Conservation (phyloP, 92 coral and sea anemone genomes). For the Desmophyllum pertusum region DNA sequence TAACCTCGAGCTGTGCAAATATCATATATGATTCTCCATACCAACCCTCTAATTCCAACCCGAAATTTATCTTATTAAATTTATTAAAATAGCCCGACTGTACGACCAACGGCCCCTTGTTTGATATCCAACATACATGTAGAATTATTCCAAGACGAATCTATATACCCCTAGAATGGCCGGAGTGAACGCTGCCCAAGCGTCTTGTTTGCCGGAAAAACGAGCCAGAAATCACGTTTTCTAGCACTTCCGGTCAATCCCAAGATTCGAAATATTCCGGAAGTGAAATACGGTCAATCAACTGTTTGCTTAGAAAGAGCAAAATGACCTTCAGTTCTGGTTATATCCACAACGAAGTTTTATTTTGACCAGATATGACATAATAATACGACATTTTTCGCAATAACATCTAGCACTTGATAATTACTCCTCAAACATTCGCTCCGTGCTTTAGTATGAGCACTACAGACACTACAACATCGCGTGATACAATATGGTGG, state of each 20-base stretch:
- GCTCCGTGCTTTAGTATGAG: neutral
- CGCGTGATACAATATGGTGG: slow-evolving; percentile 46
- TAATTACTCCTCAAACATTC: neutral
- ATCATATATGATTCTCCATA: too few species aligned
- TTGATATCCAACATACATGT: too few species aligned
- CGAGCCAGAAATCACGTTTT: slow-evolving; percentile 33
- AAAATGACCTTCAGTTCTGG: neutral
- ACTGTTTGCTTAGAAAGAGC: neutral
- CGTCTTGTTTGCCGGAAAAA: too few species aligned
- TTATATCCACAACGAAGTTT: too few species aligned
- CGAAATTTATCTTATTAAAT: too few species aligned
- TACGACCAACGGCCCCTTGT: too few species aligned
- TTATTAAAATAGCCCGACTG: too few species aligned
- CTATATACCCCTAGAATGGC: too few species aligned
- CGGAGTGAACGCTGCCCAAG: too few species aligned
- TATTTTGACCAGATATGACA: neutral
- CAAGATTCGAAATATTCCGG: neutral
- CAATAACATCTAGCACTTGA: neutral
- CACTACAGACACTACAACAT: neutral
- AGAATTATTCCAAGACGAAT: too few species aligned
- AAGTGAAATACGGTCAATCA: slow-evolving; percentile 10
- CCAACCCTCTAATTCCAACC: too few species aligned
- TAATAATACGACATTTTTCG: neutral
- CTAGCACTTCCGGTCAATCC: slow-evolving; percentile 1
- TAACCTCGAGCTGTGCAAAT: too few species aligned